Base-by-base conservation (phyloP, 2,888 invertebrate genomes). In the Helicoverpa assulta region DNA sequence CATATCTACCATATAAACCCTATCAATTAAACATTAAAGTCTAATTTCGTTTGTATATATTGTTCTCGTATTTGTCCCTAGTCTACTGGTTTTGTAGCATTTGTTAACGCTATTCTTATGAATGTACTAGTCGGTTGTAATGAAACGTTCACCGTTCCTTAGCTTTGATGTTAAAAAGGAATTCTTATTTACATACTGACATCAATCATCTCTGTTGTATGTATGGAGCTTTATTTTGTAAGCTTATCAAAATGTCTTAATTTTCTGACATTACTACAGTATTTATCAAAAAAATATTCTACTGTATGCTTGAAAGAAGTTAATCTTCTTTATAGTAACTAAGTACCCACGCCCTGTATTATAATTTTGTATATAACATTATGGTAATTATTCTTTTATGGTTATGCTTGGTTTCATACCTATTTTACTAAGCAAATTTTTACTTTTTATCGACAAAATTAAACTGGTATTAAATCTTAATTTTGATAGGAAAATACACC, bases 11-110 rank as follows among this genome's bases (percentile, higher is more conserved):
- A 76, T 72, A 73, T 85, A 73, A 81, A 74, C 90, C 86, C 71
- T 90, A 89, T 85, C 29, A 18, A 63, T 54, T 73, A 50, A 29
- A 53, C 18, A 70, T 72, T 83, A 85, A 78, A 83, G 84, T 80
- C 76, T 60, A 80, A 75, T 80, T 72, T 80, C 8, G 18, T 56
- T 58, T 54, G 63, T 52, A 56, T 67, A 7, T n/a, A 29, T 40
- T 51, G 43, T 26, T 51, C 21, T 40, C 19, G 19, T 59, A 33
- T 60, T 66, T 63, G 58, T 70, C 71, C 60, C 76, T 72, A 65
- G 67, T 70, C 56, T 67, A 70, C 75, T 79, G 71, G 79, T 76
- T 78, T 70, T 78, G 72, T 76, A 74, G 72, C 57, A 73, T 80
- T 83, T 76, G 83, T 83, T 77, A 78, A 76, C 74, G 74, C 71